Base-by-base conservation (phyloP, 2,888 invertebrate genomes). In the Agrotis ipsilon region DNA sequence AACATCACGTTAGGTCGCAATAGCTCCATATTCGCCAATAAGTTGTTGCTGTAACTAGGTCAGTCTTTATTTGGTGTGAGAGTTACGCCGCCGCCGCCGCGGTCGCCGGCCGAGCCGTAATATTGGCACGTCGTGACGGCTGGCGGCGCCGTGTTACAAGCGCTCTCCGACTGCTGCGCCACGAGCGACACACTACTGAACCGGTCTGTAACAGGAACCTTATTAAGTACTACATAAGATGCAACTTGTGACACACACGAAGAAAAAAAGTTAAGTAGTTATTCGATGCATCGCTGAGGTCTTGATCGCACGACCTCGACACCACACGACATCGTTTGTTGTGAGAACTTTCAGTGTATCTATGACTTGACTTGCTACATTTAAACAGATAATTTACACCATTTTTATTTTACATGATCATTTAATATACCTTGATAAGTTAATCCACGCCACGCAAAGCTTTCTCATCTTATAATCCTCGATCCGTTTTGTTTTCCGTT, bases 11-110 rank as follows among this genome's bases (percentile, higher is more conserved):
- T 1, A 45, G 32, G 3, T 14, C 27, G 49, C 49, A 11, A 13
- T 9, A 32, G 43, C 21, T 9, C 45, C 45, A 24, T 24, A 45
- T 46, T 43, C 48, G 32, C 27, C 79, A 66, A 46, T 48, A 57
- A 72, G 19, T 58, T 19, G 45, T 14, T 43, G 45, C 45, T 24
- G 62, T 69, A 78, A 70, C 62, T 80, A 62, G 80, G 70, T 66
- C 78, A 75, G 27, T 62, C 21, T 70, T 75, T 80, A 75, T 80
- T 78, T 80, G 46, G 46, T 48, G 49, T 58, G 49, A 70, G 76
- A 70, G 65, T 71, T 64, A 78, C 77, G 81, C 39, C 39, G 72
- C 46, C 54, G 43, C 43, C 49, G 69, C 65, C 61, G 61, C 52
- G 57, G 57, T 3, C 21, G 48, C 19, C 51, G 52, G 27, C 27